Evolutionary conservation across 2,113 vertebrate species (phyloP).

Genomic region (Engraulis encrasicolus): DNA sequence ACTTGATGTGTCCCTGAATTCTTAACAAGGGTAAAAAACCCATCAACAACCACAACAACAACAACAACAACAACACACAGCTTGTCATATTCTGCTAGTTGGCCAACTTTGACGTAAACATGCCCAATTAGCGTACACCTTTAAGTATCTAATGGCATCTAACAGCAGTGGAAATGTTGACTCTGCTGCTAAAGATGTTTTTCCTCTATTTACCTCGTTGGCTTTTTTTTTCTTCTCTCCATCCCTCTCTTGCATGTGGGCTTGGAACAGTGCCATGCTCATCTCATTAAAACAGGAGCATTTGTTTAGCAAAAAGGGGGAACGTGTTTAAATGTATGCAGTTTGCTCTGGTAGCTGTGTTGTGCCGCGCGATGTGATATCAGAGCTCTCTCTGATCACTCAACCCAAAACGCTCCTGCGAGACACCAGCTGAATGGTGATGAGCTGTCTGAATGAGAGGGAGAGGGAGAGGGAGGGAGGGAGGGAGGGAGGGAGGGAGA

Average conservation of each 20-base stretch:
- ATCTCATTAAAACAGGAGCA: neutral
- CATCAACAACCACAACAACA: too few species aligned
- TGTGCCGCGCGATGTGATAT: too few species aligned
- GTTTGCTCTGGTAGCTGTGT: neutral
- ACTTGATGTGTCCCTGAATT: neutral
- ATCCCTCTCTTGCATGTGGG: neutral
- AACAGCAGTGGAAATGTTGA: neutral
- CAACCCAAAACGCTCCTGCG: too few species aligned
- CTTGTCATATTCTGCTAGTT: neutral
- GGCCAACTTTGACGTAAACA: neutral
- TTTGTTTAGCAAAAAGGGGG: neutral
- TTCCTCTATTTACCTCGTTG: too few species aligned
- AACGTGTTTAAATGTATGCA: neutral
- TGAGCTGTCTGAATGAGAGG: too few species aligned
- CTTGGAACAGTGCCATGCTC: neutral
- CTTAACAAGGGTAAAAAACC: neutral
- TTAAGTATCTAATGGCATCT: neutral
- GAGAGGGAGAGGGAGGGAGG: too few species aligned
- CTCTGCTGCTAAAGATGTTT: neutral
- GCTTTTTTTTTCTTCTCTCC: too few species aligned
- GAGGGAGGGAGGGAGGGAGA: too few species aligned
- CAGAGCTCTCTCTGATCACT: too few species aligned
- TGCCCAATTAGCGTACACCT: neutral
- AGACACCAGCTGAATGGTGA: too few species aligned
- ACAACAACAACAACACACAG: too few species aligned